Percentiles rank a stretch among this genome's conserved stretches.
phyloP scores from a whole-genome alignment of 1,140 invertebrate species.

The Delia radicum region DNA sequence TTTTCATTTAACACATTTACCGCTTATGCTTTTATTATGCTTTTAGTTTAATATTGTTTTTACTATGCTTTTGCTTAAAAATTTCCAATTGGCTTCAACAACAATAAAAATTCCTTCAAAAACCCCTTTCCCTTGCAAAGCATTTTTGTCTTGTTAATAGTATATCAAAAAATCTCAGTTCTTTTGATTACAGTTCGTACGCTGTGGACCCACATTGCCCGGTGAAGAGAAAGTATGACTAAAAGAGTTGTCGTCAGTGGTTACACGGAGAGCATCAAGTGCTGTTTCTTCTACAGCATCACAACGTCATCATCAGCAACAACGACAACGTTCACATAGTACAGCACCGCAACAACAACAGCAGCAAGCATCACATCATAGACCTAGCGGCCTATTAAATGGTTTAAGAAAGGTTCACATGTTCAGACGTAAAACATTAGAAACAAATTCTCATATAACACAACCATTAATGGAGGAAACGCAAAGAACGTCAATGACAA shows the following conservation, averaged over 20 bases:
- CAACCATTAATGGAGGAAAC: constrained; percentile 52
- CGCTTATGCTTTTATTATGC: not conserved
- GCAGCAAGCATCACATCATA: not conserved
- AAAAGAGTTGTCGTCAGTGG: constrained; percentile 47
- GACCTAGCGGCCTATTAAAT: constrained; percentile 22
- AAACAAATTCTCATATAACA: constrained; percentile 41
- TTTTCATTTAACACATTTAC: not conserved
- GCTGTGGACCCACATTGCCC: constrained; percentile 52
- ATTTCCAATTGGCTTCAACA: not conserved
- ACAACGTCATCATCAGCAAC: not conserved
- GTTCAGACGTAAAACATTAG: constrained; percentile 42
- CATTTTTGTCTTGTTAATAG: not conserved
- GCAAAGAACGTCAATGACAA: constrained; percentile 3
- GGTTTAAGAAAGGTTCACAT: constrained; percentile 45
- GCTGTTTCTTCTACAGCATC: constrained; percentile 26
- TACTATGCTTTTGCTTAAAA: not conserved
- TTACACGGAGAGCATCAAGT: constrained; percentile 45
- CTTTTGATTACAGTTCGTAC: constrained; percentile 56
- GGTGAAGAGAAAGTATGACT: constrained; percentile 57
- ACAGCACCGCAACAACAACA: not conserved
- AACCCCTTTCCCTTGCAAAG: too few relatives aligned
- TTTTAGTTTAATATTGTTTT: not conserved
- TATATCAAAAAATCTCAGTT: constrained; percentile 47
- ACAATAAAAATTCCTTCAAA: not conserved
- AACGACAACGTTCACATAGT: constrained; percentile 6